Percentiles rank a stretch among this genome's conserved stretches.
These are phyloP conservation scores for Tineola bisselliella DNA, from an alignment of 2,888 invertebrate species.

Conservation along the genomic window DNA sequence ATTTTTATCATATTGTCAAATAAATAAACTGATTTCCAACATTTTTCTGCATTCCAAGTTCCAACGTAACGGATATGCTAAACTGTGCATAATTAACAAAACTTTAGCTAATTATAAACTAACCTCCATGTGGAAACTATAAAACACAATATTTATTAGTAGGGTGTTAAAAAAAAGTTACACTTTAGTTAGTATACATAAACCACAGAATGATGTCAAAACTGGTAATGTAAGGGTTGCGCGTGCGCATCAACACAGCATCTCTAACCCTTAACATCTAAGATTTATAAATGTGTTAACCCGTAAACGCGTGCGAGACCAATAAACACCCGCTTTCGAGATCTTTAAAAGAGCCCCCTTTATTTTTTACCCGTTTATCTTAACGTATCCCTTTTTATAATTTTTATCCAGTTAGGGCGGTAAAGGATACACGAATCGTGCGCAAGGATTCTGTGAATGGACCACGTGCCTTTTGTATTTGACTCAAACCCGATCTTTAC, in stretches of 20 bases:
- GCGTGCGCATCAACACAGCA: slow-evolving; percentile 44
- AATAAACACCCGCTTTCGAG: slow-evolving; percentile 41
- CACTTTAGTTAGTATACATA: not conserved
- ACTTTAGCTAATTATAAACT: not conserved
- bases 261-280: slow-evolving; percentile 32
- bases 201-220: not conserved
- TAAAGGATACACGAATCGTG: slow-evolving; percentile 56
- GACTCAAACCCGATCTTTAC: slow-evolving; percentile 41
- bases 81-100: not conserved
- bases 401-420: slow-evolving; percentile 40
- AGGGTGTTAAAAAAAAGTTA: not conserved
- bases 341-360: slow-evolving; percentile 22
- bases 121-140: not conserved
- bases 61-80: not conserved
- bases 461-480: slow-evolving; percentile 53
- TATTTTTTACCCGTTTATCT: slow-evolving; percentile 42
- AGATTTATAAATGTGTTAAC: slow-evolving; percentile 45
- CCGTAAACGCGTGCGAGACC: slow-evolving; percentile 58
- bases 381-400: slow-evolving; percentile 30
- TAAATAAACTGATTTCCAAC: too few relatives aligned
- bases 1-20: too few relatives aligned
- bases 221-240: slow-evolving; percentile 16
- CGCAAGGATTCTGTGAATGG: slow-evolving; percentile 56
- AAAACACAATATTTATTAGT: not conserved
- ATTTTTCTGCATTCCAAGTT: too few relatives aligned